Base-by-base conservation (phyloP, 2,888 invertebrate species). In the Bugulina stolonifera region DNA sequence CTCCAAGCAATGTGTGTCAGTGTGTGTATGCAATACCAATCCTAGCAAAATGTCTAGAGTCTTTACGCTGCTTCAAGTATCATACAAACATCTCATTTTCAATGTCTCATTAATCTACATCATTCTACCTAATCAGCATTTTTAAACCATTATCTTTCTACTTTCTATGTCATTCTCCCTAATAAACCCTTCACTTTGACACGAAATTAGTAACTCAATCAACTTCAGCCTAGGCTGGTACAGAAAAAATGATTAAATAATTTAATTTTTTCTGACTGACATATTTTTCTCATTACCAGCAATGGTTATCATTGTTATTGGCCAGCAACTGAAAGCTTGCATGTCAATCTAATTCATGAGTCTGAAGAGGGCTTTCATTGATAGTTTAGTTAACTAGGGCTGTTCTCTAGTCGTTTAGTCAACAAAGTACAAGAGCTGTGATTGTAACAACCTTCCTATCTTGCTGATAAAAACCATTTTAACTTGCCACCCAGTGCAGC, bases 111-210 rank as follows among this genome's bases (percentile, higher is more conserved):
- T 27, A 64, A 64, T 64, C 64, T 32, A 29, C 32, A 64, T 32
- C 27, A 34, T 32, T 64, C 64, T n/a, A 64, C 32, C 64, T 57
- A 57, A 57, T 57, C 57, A 57, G 57, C 57, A 57, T 57, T 57
- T 57, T 57, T 57, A 57, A 5, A 57, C 14, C 57, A 57, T 57
- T 57, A 57, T 57, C 14, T 5, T 23, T 57, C 23, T 10, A 57
- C 64, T 64, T n/a, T 27, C 32, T 32, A 34, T 64, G 64, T 64
- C 64, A 3, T 64, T 32, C 10, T n/a, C 32, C 27, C 64, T 64
- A 64, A 64, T 64, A 64, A 2, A 64, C 64, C 32, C 64, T n/a
- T 57, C 27, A 64, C 64, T 64, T 64, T 64, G 64, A 64, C 64
- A 64, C 32, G 64, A 32, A 64, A 64, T 64, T 34, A 64, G 5